A percentile compares a stretch with the other conserved stretches of the same genome.
These are phyloP conservation scores for Enteromius argenteus DNA, from an alignment of 2,797 vertebrate genomes.

Conservation along the genomic window DNA sequence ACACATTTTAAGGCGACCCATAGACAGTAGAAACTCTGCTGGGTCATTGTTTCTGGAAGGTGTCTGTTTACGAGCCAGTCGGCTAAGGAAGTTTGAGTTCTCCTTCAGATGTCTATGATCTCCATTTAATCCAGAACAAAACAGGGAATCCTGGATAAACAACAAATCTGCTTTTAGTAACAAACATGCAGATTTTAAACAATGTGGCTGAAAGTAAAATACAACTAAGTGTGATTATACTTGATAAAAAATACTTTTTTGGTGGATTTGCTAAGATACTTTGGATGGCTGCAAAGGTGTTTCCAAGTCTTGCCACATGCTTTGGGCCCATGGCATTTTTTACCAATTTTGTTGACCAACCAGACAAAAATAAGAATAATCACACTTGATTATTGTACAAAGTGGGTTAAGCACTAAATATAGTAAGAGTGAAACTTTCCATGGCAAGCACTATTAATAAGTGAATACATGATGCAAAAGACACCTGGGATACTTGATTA, in stretches of 20 bases:
- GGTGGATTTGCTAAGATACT: neutral
- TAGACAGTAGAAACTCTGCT: conserved; percentile 74
- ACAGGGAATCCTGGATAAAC: conserved; percentile 73
- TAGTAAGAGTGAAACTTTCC: neutral
- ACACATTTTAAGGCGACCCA: conserved; percentile 70
- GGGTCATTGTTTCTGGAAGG: conserved; percentile 66
- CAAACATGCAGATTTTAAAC: neutral
- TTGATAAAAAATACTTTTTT: neutral
- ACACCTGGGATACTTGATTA: neutral
- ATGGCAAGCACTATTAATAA: neutral
- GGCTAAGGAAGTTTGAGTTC: conserved; percentile 70
- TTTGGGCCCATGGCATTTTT: neutral
- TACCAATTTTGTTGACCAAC: neutral
- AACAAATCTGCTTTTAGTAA: conserved; percentile 18
- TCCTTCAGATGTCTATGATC: neutral
- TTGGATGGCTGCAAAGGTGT: neutral
- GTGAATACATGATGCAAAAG: neutral
- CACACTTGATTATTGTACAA: neutral
- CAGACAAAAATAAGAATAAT: neutral
- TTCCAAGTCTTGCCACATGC: neutral
- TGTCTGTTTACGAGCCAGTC: conserved; percentile 70
- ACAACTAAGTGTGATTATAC: neutral
- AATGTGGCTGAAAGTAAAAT: neutral
- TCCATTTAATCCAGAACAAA: conserved; percentile 56
- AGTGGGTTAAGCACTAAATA: neutral